Evolutionary conservation across 2,797 vertebrate species (phyloP).

Genomic region (Arremon brunneinucha): DNA sequence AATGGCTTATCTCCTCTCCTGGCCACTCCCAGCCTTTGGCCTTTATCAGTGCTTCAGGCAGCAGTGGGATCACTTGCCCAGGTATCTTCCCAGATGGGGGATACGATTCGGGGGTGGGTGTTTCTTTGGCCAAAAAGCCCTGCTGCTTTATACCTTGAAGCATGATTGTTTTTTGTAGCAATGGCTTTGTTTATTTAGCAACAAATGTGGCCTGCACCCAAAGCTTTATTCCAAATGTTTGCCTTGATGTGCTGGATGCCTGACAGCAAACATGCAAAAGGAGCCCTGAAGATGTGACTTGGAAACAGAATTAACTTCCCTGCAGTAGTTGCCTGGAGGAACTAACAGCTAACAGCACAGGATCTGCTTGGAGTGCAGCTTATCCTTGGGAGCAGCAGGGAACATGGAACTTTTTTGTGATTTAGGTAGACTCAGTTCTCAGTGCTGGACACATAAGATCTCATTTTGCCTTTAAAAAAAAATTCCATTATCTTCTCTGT

Average conservation of each 20-base stretch:
- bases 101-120: not conserved
- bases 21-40: not conserved
- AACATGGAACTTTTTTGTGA: not conserved
- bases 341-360: not conserved
- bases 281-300: not conserved
- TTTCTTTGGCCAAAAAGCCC: not conserved
- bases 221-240: constrained; percentile 5
- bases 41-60: not conserved
- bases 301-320: not conserved
- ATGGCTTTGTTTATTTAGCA: not conserved
- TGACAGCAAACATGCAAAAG: not conserved
- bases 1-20: not conserved
- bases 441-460: not conserved
- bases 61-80: not conserved
- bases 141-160: constrained; percentile 3
- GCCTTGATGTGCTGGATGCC: not conserved
- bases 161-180: not conserved
- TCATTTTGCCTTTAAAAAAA: not conserved
- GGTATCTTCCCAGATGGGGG: not conserved
- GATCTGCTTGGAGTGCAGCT: not conserved
- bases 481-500: not conserved
- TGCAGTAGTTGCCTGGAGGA: not conserved
- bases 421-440: not conserved
- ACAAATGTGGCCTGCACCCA: not conserved
- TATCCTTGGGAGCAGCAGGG: not conserved